Evolutionary conservation across 2,797 vertebrate species (phyloP), one percentile per base, ranked within the genome.

Genomic region (Lutjanus campechanus): DNA sequence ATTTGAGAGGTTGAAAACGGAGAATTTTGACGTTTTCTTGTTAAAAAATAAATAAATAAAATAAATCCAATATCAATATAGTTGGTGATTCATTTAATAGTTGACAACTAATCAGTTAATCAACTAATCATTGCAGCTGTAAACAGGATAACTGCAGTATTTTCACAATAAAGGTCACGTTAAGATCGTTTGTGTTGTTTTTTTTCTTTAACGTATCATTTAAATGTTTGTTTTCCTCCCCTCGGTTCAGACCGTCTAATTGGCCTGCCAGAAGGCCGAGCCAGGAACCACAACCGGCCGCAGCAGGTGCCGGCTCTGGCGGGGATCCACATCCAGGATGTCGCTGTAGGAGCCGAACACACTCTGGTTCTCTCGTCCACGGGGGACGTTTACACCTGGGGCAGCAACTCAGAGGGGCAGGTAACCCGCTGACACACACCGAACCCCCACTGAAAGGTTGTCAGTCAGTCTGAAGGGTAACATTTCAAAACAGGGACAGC

Each of bases 381-480:
- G 0, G 96, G 95, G 67, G 96, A 96, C 2, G 93, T 96, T 41
- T 96, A 95, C 61, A 94, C 95, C 74, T 96, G 96, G 96, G 96
- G 96, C 66, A 96, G 95, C 86, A 96, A 96, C 93, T 96, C 95
- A 0, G 96, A 96, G 88, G 96, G 96, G 47, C 96, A 96, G 95
- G 96, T 96, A 75, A 90, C 43, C 67, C 9, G 25, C 56, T 43
- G 22, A 49, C 41, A 25, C 50, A 25, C 63, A 10, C 40, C 11
- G 15, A 43, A 2, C 56, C 19, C n/a, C 5, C n/a, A 11, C 73
- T 65, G 61, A 29, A 13, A 25, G 41, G 16, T 0, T 58, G 36
- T 8, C 44, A 53, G 16, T 17, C 46, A 20, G 22, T 20, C 8
- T 20, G 20, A 6, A 1, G 8, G 13, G 2, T n/a, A 11, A 29